Evolutionary conservation across 2,797 vertebrate species (phyloP).

Genomic region (Lemur catta): DNA sequence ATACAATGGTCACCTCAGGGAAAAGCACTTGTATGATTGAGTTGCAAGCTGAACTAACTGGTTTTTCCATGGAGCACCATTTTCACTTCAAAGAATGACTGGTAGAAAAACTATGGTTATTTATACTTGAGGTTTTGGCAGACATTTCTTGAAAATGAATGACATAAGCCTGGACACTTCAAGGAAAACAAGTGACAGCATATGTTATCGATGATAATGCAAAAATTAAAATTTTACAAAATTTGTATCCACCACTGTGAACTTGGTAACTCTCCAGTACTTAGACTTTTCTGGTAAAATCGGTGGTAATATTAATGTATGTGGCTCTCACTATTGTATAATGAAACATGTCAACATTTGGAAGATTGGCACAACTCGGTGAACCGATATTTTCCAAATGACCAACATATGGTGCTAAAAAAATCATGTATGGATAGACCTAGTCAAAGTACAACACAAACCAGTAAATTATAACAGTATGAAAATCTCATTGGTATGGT

Average conservation of each 20-base stretch:
- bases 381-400: background rate
- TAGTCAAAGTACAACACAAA: background rate
- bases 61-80: background rate
- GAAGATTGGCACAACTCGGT: background rate
- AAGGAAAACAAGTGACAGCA: background rate
- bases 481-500: background rate
- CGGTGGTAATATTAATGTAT: background rate
- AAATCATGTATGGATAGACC: background rate
- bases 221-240: constrained; percentile 22
- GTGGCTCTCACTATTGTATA: background rate
- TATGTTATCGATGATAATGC: background rate
- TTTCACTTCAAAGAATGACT: background rate
- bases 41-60: background rate
- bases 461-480: background rate
- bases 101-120: background rate
- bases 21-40: background rate
- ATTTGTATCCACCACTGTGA: background rate
- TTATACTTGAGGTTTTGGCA: background rate
- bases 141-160: background rate
- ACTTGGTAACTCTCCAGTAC: background rate
- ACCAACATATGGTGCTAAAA: background rate
- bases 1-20: background rate
- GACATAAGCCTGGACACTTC: background rate
- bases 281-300: background rate
- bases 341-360: background rate